A percentile compares a stretch with the other conserved stretches of the same genome.
phyloP scores from a whole-genome alignment of 2,888 invertebrate species.

The Drosophila prolongata region DNA sequence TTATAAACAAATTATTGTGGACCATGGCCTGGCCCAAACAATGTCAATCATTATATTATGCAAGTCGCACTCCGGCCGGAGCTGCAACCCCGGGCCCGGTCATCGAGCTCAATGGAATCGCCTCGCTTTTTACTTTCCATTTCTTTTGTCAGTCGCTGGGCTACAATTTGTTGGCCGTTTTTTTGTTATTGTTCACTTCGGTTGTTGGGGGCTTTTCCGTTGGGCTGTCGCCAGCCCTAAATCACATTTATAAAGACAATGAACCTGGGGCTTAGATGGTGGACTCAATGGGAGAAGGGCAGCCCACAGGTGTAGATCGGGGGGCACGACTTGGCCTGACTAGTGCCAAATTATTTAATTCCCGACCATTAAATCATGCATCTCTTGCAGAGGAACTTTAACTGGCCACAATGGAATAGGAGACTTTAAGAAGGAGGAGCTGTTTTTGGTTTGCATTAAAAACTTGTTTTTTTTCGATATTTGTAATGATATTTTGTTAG shows the following conservation, averaged over 20 bases:
- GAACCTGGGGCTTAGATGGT: slow-evolving; percentile 47
- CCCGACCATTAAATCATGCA: slow-evolving; percentile 21
- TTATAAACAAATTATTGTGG: slow-evolving; percentile 53
- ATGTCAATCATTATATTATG: slow-evolving; percentile 78
- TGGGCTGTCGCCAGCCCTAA: slow-evolving; percentile 62
- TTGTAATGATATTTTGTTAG: no score
- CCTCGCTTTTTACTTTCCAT: slow-evolving; percentile 61
- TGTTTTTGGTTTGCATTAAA: no score
- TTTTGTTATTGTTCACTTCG: slow-evolving; percentile 20
- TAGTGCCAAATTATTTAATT: neutral
- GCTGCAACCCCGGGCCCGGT: slow-evolving; percentile 48
- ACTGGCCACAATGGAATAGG: no score
- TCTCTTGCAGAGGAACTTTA: neutral
- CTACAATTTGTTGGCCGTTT: slow-evolving; percentile 18
- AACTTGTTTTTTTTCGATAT: no score
- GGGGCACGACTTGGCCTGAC: neutral
- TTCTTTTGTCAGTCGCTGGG: slow-evolving; percentile 65
- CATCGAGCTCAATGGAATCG: slow-evolving; percentile 60
- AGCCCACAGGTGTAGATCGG: slow-evolving; percentile 1
- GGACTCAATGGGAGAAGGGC: neutral
- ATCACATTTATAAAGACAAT: slow-evolving; percentile 57
- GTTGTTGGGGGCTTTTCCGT: slow-evolving; percentile 44
- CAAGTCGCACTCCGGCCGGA: slow-evolving; percentile 52
- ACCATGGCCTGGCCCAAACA: slow-evolving; percentile 30
- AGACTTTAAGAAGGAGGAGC: no score